Evolutionary conservation across 2,113 vertebrate genomes (phyloP).

Genomic region (Desmodus rotundus): DNA sequence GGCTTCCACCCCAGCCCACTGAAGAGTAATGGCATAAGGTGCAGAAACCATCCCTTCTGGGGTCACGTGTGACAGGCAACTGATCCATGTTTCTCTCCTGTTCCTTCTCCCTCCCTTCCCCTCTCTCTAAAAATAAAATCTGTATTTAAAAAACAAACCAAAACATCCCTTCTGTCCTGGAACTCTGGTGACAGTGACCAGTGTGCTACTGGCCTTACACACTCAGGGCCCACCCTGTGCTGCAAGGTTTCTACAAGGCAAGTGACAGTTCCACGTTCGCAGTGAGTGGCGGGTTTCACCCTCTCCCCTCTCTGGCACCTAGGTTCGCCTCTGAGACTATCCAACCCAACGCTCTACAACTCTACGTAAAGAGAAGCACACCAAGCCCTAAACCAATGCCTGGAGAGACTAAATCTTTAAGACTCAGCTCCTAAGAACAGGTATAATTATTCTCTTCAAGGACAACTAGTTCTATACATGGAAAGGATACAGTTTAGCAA

Average conservation of each 20-base stretch:
- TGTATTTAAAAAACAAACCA: too few relatives aligned
- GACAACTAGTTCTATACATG: neutral
- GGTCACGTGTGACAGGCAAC: too few relatives aligned
- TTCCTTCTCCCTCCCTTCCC: too few relatives aligned
- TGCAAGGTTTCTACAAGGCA: neutral
- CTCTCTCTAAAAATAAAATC: too few relatives aligned
- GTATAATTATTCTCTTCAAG: neutral
- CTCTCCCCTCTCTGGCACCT: neutral
- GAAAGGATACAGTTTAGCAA: neutral
- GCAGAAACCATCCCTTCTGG: neutral
- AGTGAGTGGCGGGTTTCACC: neutral
- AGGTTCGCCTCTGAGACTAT: neutral
- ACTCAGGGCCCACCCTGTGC: neutral
- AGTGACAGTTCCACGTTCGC: neutral
- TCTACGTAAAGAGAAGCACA: neutral
- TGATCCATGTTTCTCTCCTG: too few relatives aligned
- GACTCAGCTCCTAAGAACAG: neutral
- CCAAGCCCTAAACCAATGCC: neutral
- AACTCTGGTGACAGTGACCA: neutral
- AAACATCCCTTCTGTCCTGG: neutral
- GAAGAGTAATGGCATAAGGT: neutral
- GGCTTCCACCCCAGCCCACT: neutral
- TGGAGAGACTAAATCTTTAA: neutral
- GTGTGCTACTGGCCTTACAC: neutral
- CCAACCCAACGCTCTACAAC: neutral